phyloP scores from a whole-genome alignment of 2,113 vertebrate genomes.

The Hymenochirus boettgeri region DNA sequence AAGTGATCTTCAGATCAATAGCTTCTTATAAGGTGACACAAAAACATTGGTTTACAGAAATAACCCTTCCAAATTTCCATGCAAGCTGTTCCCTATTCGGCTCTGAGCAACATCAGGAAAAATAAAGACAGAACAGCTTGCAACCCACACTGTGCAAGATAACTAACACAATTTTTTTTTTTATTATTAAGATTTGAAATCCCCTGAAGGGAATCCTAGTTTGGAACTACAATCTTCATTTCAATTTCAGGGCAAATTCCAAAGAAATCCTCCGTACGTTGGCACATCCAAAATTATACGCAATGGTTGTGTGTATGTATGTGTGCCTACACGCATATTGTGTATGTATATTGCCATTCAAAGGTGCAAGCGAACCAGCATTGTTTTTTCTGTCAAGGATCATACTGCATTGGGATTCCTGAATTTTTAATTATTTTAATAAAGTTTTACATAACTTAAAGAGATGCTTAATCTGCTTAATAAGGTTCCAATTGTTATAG shows the following conservation, averaged over 20 bases:
- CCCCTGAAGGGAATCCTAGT: too few relatives aligned
- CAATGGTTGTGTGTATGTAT: too few relatives aligned
- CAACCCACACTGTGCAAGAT: conserved; percentile 56
- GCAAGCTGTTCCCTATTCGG: conserved; percentile 55
- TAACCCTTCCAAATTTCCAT: conserved; percentile 59
- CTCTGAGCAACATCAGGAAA: conserved; percentile 58
- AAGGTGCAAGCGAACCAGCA: too few relatives aligned
- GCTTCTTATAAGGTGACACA: conserved; percentile 23
- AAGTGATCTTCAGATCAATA: conserved; percentile 44
- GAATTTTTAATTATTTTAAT: conserved; percentile 5
- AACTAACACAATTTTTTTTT: too few relatives aligned
- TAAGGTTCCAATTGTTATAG: conserved; percentile 51
- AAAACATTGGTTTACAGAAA: conserved; percentile 45
- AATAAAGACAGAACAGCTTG: conserved; percentile 59
- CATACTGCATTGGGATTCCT: conserved; percentile 13
- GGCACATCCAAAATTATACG: too few relatives aligned
- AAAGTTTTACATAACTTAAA: conserved; percentile 60
- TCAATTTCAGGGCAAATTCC: too few relatives aligned
- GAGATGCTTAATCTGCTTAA: conserved; percentile 64
- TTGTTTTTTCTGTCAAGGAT: too few relatives aligned
- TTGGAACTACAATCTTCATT: too few relatives aligned
- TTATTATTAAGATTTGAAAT: too few relatives aligned
- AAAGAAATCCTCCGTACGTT: too few relatives aligned
- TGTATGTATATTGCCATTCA: too few relatives aligned
- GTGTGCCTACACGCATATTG: too few relatives aligned